Evolutionary conservation across 2,113 vertebrate species (phyloP), one percentile per base, ranked within the genome.

Genomic region (Misgurnus mizolepis): DNA sequence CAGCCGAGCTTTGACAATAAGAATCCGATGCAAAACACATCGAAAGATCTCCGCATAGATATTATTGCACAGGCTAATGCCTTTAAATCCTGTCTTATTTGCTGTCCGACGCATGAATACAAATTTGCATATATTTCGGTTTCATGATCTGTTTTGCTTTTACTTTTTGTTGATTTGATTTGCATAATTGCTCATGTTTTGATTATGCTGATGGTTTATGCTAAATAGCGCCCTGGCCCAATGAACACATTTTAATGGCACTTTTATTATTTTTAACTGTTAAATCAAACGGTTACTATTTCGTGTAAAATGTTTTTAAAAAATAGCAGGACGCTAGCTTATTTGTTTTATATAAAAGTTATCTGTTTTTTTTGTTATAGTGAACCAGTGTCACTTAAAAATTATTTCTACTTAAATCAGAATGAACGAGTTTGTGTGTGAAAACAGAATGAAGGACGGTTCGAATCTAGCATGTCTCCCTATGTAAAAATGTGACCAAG

Each of bases 211-310:
- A 76, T 64, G 73, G 43, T 6, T 76, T 50, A 76, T 64, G 58
- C 5, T 49, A 64, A 76, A n/a, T 22, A 64, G 41, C 10, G 45
- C 18, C 17, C 22, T 3, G 34, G 58, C 72, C 72, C 11, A 41
- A 15, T 47, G 49, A 62, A 76, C 14, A 64, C 55, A 60, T 58
- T 58, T 58, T 43, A 58, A 72, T 41, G 34, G 5, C 39, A 49
- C 83, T 73, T 68, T 76, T 66, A 82, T 17, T 88, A 84, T 64
- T 76, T 47, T 7, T n/a, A 50, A 76, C 73, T n/a, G 22, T 50
- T 49, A 49, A 64, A 49, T 64, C 56, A 39, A 64, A 5, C 18
- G 4, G 1, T 41, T 41, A 58, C 14, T 39, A 8, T 60, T 61
- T 15, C 14, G 27, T 45, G 45, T 62, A 7, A 64, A 64, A 76